Conservation (phyloP, 2,113 vertebrate species). For the Pandion haliaetus region DNA sequence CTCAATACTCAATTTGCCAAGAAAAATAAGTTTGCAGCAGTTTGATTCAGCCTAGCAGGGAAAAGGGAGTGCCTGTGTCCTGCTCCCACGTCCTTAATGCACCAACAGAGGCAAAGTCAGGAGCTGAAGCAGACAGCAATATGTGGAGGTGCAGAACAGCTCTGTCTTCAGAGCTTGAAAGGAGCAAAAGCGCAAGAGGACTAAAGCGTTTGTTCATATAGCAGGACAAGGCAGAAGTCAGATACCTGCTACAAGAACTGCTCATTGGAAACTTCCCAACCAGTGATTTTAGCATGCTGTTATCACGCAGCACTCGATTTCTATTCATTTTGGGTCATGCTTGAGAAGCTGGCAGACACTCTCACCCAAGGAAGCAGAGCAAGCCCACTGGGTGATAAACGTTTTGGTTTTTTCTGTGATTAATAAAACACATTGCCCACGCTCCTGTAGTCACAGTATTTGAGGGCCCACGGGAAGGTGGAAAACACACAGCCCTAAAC, state of each 20-base stretch:
- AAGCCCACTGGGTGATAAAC: rapidly evolving
- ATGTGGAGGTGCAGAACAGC: background rate
- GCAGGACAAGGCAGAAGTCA: background rate
- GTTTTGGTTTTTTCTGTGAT: background rate
- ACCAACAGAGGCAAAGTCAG: background rate
- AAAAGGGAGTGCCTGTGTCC: background rate
- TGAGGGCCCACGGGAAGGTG: background rate
- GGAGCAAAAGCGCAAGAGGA: background rate
- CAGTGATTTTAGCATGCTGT: background rate
- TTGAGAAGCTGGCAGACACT: background rate
- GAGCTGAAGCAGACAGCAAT: background rate
- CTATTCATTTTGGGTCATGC: background rate
- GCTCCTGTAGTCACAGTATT: background rate
- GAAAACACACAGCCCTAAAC: background rate
- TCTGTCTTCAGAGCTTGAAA: background rate
- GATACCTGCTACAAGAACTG: background rate
- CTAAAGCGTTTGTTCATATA: background rate
- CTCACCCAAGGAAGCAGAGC: background rate
- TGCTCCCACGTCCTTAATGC: background rate
- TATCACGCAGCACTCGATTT: rapidly evolving
- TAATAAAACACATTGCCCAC: background rate
- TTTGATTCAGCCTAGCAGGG: background rate
- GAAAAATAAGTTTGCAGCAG: background rate
- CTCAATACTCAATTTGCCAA: background rate
- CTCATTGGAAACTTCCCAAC: background rate